A percentile compares a stretch with the other conserved stretches of the same genome.
phyloP scores from a whole-genome alignment of 2,113 vertebrate species.

The Prunella fulvescens region DNA sequence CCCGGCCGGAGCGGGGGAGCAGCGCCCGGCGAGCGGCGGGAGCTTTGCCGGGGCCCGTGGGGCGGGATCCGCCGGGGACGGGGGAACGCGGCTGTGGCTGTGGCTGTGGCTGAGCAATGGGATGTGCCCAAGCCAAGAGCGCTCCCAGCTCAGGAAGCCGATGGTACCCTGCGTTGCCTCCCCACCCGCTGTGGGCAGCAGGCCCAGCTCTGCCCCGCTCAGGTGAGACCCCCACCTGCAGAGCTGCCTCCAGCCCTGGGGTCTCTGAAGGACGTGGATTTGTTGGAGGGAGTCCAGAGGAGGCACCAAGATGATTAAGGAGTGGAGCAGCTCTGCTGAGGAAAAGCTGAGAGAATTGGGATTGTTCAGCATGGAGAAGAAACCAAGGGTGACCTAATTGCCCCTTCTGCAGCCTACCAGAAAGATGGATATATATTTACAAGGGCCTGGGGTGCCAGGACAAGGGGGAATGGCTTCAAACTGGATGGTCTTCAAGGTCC shows the following conservation, averaged over 20 bases:
- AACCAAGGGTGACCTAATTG: not conserved
- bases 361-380: not conserved
- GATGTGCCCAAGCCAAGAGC: not conserved
- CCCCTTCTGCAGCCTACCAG: not conserved
- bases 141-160: not conserved
- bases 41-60: not conserved
- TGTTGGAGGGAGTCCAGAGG: not conserved
- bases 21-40: not conserved
- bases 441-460: not conserved
- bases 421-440: not conserved
- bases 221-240: not conserved
- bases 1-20: not conserved
- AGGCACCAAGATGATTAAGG: not conserved
- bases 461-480: not conserved
- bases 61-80: too few relatives aligned
- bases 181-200: too few relatives aligned
- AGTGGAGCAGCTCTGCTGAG: not conserved
- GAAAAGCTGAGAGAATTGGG: not conserved
- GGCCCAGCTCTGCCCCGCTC: not conserved
- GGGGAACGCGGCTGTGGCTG: too few relatives aligned
- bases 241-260: not conserved
- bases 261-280: not conserved
- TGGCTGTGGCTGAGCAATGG: fast-evolving
- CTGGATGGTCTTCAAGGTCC: not conserved
- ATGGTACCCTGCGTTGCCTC: not conserved